Base-by-base conservation (phyloP, 2,888 invertebrate genomes). In the Macrosoma leucophasiata region DNA sequence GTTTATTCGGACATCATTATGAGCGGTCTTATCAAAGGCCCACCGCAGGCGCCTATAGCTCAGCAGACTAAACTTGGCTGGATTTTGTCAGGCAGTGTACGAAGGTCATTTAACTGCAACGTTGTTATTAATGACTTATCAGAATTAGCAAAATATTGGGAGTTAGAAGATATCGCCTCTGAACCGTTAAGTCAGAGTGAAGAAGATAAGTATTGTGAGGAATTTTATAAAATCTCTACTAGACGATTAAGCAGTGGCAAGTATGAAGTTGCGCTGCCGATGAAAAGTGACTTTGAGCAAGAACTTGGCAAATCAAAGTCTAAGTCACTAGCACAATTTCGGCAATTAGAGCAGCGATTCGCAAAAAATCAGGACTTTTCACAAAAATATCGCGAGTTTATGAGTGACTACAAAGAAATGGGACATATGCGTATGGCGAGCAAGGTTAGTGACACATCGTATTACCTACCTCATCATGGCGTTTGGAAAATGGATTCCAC, bases 191-290 rank as follows among this genome's bases (percentile, higher is more conserved):
- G 14, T 2, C 28, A 21, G 7, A 3, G 15, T 10, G n/a, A 17
- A 3, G 17, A 23, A 1, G 39, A 43, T 2, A 39, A 46, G 3
- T 17, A 32, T 5, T 41, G 46, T 7, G 44, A 46, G 29, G 12
- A 12, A 0, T 34, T 21, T 11, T 48, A 46, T 11, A 34, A 17
- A 3, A 9, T 39, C 15, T 46, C 43, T 3, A 21, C 21, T 3
- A 18, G 22, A 11, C 24, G 42, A 22, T 3, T 1, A 0, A 2
- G 13, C 1, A 34, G 39, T n/a, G 43, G 43, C 8, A 29, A 31
- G 27, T 48, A 48, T 12, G 29, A 41, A 1, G 48, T 48, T 0
- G 31, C 34, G 20, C 41, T 45, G 34, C 48, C 48, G 6, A 9
- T 47, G 2, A 26, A 0, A 3, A 9, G 33, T 1, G 19, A 41